A percentile compares a stretch with the other conserved stretches of the same genome.
phyloP scores from a whole-genome alignment of 1,140 invertebrate species.

The Sycophila sp. region DNA sequence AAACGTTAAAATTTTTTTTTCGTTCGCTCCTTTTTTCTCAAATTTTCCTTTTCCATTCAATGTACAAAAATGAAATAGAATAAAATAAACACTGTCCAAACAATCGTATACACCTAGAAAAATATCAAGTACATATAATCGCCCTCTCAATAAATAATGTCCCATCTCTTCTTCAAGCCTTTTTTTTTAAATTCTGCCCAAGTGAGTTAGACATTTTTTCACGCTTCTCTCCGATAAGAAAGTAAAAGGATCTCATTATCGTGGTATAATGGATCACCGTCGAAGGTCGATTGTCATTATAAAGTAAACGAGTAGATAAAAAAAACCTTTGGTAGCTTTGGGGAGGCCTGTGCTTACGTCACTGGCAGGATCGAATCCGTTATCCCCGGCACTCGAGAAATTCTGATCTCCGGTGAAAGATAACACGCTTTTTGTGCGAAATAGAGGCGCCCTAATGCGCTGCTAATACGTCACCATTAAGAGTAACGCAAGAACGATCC shows the following conservation, averaged over 20 bases:
- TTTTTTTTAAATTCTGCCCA: background rate
- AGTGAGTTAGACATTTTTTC: background rate
- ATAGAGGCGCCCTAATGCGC: too few relatives aligned
- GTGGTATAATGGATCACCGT: background rate
- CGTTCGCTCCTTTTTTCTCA: background rate
- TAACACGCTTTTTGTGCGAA: too few relatives aligned
- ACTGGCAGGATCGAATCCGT: background rate
- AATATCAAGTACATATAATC: too few relatives aligned
- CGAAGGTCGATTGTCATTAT: background rate
- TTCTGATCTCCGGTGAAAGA: too few relatives aligned
- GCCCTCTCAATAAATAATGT: background rate
- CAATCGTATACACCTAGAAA: too few relatives aligned
- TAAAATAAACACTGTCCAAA: background rate
- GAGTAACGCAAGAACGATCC: too few relatives aligned
- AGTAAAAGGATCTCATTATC: background rate
- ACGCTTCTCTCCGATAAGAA: background rate
- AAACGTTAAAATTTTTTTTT: background rate
- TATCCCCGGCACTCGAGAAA: too few relatives aligned
- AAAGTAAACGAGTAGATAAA: constrained; percentile 8
- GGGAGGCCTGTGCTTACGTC: background rate
- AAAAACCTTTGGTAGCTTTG: constrained; percentile 32
- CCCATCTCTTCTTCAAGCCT: background rate
- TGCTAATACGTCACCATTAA: too few relatives aligned
- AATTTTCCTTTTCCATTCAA: background rate
- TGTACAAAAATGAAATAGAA: background rate